These are phyloP conservation scores for Heterodera filipjevi DNA, from an alignment of 2,888 invertebrate species.

Conservation along the genomic window DNA sequence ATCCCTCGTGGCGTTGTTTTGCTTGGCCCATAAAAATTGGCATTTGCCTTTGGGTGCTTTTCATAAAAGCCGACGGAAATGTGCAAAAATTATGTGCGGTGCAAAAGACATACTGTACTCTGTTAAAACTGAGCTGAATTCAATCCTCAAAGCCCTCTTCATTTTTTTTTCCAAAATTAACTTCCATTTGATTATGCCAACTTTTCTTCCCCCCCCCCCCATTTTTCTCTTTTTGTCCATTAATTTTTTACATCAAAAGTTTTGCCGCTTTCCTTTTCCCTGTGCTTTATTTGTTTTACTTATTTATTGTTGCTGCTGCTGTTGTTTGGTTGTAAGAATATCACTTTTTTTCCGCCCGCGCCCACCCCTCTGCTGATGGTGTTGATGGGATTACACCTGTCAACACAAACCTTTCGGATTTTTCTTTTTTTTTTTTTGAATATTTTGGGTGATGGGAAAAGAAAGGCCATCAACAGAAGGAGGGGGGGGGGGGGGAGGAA, in stretches of 20 bases:
- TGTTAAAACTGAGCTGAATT: background rate
- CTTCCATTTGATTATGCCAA: background rate
- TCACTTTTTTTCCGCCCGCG: background rate
- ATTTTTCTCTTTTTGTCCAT: background rate
- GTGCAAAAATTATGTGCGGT: background rate
- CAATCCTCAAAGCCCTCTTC: background rate
- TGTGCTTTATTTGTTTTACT: too few relatives aligned
- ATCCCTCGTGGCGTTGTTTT: background rate
- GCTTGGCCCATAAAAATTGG: background rate
- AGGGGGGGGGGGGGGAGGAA: background rate
- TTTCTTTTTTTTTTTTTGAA: background rate
- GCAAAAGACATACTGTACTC: background rate
- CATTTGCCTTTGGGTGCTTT: background rate
- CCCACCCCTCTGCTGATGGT: background rate
- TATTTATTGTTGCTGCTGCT: too few relatives aligned
- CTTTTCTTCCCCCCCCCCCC: too few relatives aligned
- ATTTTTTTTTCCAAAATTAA: background rate
- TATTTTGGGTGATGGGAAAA: background rate
- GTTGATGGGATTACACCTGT: constrained; percentile 1
- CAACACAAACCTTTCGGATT: background rate
- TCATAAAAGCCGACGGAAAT: background rate
- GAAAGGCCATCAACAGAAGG: background rate
- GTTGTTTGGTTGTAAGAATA: background rate
- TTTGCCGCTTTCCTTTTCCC: background rate
- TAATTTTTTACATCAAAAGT: background rate